A percentile compares a stretch with the other conserved stretches of the same genome.
Conservation (phyloP, 2,113 vertebrate genomes). For the Hemibates koningsi region DNA sequence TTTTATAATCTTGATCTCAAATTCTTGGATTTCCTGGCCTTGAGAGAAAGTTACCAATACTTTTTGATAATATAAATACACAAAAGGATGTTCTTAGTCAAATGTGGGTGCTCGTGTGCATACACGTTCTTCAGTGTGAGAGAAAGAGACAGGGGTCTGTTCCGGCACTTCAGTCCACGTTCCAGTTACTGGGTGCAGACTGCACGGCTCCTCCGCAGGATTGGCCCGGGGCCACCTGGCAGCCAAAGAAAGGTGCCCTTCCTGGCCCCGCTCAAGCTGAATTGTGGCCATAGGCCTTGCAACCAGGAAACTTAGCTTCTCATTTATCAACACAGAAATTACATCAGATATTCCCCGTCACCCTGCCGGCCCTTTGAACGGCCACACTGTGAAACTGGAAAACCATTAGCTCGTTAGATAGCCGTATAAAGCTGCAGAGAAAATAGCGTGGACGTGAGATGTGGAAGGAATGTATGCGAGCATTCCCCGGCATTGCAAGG, state of each 20-base stretch:
- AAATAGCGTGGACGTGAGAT: slow-evolving; percentile 55
- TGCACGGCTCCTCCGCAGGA: slow-evolving; percentile 69
- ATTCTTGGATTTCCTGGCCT: background rate
- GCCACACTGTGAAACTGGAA: slow-evolving; percentile 44
- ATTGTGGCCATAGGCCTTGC: slow-evolving; percentile 62
- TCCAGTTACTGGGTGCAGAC: slow-evolving; percentile 76
- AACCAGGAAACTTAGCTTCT: slow-evolving; percentile 72
- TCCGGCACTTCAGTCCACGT: slow-evolving; percentile 57
- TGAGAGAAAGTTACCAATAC: background rate
- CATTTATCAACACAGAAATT: slow-evolving; percentile 76
- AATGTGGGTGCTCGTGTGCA: background rate
- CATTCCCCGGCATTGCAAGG: slow-evolving; percentile 33
- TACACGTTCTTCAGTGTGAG: slow-evolving; percentile 24
- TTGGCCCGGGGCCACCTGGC: slow-evolving; percentile 75
- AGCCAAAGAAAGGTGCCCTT: slow-evolving; percentile 79
- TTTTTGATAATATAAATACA: background rate
- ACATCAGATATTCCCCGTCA: slow-evolving; percentile 70
- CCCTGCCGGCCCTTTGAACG: slow-evolving; percentile 56
- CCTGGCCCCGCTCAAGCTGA: slow-evolving; percentile 70
- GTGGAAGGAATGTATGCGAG: slow-evolving; percentile 65
- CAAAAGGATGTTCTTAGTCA: background rate
- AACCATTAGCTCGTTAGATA: slow-evolving; percentile 65
- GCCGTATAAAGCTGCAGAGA: slow-evolving; percentile 63
- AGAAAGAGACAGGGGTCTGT: slow-evolving; percentile 53
- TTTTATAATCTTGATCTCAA: background rate